Evolutionary conservation across 2,113 vertebrate species (phyloP), one percentile per base, ranked within the genome.

Genomic region (Takifugu bimaculatus): DNA sequence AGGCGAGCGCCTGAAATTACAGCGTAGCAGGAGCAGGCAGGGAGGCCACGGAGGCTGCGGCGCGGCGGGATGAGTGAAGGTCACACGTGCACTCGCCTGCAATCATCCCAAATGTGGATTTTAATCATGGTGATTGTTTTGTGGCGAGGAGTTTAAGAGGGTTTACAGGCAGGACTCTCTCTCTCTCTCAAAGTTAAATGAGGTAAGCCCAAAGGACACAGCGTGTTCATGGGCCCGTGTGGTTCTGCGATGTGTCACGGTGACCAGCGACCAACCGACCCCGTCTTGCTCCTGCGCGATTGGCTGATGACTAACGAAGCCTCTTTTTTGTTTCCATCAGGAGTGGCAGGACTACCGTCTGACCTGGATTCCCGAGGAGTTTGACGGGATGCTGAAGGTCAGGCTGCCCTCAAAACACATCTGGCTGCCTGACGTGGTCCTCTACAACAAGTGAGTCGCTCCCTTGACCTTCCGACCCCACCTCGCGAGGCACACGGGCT

Each of bases 321-420:
- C 10, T 4, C 59, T 61, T 74, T 4, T 59, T 61, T 72, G 49
- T 73, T 75, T 52, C 74, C 47, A 47, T 6, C 88, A 99, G 96
- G 97, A 98, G 77, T 98, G 97, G 97, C 94, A 97, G 79, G 97
- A 99, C 57, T 98, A 99, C 47, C 92, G 96, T 26, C 93, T 99
- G 65, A 94, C 91, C 13, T 98, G 97, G 97, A 90, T 91, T 57
- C 97, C 96, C 0, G 94, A 96, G 77, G 95, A 98, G 76, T 98
- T 96, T 14, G 97, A 98, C 58, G 94, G 96, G 62, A 98, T 98
- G 94, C 78, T 94, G 91, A 98, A 98, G 89, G 94, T 99, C 63
- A 93, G 96, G 5, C 90, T 99, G 74, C 96, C 96, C 60, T 95
- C 97, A 67, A 98, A 96, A 75, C 96, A 98, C 88, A 98, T 98